Base-by-base conservation (phyloP, 2,797 vertebrate genomes). In the Pitangus sulphuratus region DNA sequence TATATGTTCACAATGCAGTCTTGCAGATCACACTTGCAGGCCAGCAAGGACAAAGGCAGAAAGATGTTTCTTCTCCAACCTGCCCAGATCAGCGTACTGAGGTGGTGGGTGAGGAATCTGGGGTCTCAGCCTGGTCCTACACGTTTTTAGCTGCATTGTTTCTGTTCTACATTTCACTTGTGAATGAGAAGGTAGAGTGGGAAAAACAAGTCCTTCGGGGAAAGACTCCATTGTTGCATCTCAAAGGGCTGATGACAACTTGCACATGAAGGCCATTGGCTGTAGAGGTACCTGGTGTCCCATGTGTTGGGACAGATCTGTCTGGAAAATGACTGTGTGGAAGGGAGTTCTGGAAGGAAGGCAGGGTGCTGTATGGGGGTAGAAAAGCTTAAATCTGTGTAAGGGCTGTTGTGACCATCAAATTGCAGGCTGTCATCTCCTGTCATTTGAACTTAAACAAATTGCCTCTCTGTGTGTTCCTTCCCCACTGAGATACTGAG, bases 1-100 rank as follows among this genome's bases (percentile, higher is more conserved):
- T 77, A 0, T 37, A 8, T 12, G 16, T 50, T 86, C 20, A 9
- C 0, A 0, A 12, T 50, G 33, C 26, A 53, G 3, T 39, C 77
- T 47, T 42, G 30, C 13, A 57, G 51, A 61, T 64, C 15, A 26
- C 10, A 9, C 57, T 75, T 69, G 33, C 22, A 61, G 57, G 31
- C 58, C 42, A 74, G 74, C 44, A 68, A 56, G 33, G 50, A 12
- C 18, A 48, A 56, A 26, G 15, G 45, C 61, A 93, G 42, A 31
- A 78, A 68, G 37, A 19, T 0, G 0, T 35, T 81, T 88, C 37
- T 69, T 50, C 25, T 58, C 28, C 60, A 48, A 35, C 35, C 15
- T 77, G 58, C 40, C 21, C 53, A 74, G 28, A 44, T 83, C 45
- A n/a, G 44, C 77, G 40, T 21, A 22, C n/a, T 77, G 22, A 25